Conservation (phyloP, 2,113 vertebrate species). For the Anguilla japonica region DNA sequence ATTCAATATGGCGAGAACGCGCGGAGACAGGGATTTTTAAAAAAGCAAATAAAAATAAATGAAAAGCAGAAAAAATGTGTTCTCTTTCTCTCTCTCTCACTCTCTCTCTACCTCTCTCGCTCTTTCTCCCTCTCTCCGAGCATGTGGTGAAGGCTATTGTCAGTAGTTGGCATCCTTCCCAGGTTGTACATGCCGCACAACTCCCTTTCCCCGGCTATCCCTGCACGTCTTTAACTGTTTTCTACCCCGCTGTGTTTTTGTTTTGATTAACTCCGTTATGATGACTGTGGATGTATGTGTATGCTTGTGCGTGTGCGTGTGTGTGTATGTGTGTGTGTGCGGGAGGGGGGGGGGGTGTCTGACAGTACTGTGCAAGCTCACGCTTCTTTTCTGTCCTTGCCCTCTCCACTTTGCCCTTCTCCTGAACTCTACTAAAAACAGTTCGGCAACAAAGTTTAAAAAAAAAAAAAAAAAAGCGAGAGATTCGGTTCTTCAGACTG, state of each 20-base stretch:
- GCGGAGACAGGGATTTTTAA: background rate
- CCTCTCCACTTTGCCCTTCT: background rate
- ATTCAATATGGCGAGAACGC: background rate
- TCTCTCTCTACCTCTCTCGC: conserved; percentile 9
- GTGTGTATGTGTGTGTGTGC: background rate
- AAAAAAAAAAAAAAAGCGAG: background rate
- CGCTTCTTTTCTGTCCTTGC: background rate
- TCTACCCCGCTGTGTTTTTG: conserved; percentile 29
- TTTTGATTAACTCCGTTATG: conserved; percentile 21
- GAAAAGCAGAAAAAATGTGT: conserved; percentile 15
- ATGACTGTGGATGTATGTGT: background rate
- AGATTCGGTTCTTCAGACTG: background rate
- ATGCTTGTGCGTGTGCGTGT: background rate
- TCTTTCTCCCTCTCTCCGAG: conserved; percentile 19
- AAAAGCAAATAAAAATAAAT: conserved; percentile 18
- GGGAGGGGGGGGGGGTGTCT: background rate
- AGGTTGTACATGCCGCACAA: conserved; percentile 31
- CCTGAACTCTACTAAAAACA: background rate
- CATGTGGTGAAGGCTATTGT: conserved; percentile 37
- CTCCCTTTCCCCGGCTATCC: conserved; percentile 28
- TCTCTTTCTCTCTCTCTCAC: background rate
- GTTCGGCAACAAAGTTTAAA: background rate
- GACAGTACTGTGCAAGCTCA: background rate
- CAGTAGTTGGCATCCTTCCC: conserved; percentile 37
- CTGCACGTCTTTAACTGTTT: conserved; percentile 29